Evolutionary conservation across 1,140 invertebrate species (phyloP), one percentile per base, ranked within the genome.

Genomic region (Charaxes varanes): DNA sequence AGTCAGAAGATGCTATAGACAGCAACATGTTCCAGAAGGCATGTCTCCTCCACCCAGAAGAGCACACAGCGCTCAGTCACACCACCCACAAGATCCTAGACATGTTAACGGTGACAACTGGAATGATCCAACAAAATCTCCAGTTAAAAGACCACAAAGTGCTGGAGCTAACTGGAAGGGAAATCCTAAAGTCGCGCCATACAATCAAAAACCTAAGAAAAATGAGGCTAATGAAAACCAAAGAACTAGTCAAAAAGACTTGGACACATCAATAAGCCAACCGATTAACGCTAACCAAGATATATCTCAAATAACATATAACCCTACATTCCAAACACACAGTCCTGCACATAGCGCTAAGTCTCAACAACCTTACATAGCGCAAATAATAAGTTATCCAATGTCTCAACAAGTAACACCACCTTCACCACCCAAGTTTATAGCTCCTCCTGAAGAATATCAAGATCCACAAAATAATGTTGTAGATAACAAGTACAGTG

Each of bases 311-410:
- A 78, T 85, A 21, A 85, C 84, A 1, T 85, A 69, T 42, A 85
- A 85, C 31, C 84, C 82, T 31, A 85, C 84, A 78, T 85, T 85
- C 79, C 82, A 85, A 61, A 85, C 77, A 2, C 80, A 84, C 36
- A 85, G 84, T 59, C 84, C 84, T 2, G 76, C 84, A 11, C 83
- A 84, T 45, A 61, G 72, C 3, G 52, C 63, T 3, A 78, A 81
- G 28, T 52, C 60, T 11, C 68, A 74, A 11, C 82, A 85, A 42
- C 84, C 84, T 2, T 85, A 84, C 34, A 85, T 84, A 43, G 74
- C 84, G 13, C 84, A 85, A 49, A 84, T 85, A 6, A 64, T 84
- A 36, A 82, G 77, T 19, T 85, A 82, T 44, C 84, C 84, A 0
- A 78, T 77, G 61, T 81, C 83, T 0, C 83, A 84, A 43, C 83